Percentiles rank a stretch among this genome's conserved stretches.
Evolutionary conservation across 2,888 invertebrate genomes (phyloP).

Genomic region (Priapulus caudatus): DNA sequence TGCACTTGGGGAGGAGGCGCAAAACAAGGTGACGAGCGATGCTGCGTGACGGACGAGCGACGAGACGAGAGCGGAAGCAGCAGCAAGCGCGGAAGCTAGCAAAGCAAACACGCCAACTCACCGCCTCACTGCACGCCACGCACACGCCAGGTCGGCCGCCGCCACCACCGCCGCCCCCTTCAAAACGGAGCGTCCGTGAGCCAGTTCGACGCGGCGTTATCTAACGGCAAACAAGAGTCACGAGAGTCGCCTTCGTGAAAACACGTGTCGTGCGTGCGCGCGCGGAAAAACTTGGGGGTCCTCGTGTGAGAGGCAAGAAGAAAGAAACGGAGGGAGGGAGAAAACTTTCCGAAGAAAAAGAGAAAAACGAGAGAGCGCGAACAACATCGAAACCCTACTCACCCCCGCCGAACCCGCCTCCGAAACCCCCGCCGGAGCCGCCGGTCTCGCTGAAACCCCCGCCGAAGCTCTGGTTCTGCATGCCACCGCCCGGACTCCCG

Average conservation of each 20-base stretch:
- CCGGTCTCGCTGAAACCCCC: slow-evolving; percentile 19
- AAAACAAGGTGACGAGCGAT: too few relatives aligned
- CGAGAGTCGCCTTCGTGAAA: neutral
- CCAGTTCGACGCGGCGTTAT: slow-evolving; percentile 38
- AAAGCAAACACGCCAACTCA: too few relatives aligned
- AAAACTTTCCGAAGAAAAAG: too few relatives aligned
- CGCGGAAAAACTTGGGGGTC: too few relatives aligned
- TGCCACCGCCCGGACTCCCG: slow-evolving; percentile 9
- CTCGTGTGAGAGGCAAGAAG: too few relatives aligned
- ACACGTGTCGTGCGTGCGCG: neutral
- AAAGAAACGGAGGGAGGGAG: too few relatives aligned
- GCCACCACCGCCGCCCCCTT: slow-evolving; percentile 31
- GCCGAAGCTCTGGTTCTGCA: neutral
- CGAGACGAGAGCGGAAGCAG: too few relatives aligned
- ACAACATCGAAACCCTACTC: slow-evolving; percentile 11
- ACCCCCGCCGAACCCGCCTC: neutral
- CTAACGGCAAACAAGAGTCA: slow-evolving; percentile 39
- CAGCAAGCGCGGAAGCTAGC: too few relatives aligned
- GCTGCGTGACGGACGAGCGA: too few relatives aligned
- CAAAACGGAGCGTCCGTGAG: slow-evolving; percentile 33
- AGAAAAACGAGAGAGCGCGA: slow-evolving; percentile 18
- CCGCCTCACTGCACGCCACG: too few relatives aligned
- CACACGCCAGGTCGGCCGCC: slow-evolving; percentile 20
- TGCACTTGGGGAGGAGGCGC: too few relatives aligned
- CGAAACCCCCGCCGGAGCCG: slow-evolving; percentile 17